phyloP scores from a whole-genome alignment of 2,888 invertebrate genomes.

The Machimus atricapillus region DNA sequence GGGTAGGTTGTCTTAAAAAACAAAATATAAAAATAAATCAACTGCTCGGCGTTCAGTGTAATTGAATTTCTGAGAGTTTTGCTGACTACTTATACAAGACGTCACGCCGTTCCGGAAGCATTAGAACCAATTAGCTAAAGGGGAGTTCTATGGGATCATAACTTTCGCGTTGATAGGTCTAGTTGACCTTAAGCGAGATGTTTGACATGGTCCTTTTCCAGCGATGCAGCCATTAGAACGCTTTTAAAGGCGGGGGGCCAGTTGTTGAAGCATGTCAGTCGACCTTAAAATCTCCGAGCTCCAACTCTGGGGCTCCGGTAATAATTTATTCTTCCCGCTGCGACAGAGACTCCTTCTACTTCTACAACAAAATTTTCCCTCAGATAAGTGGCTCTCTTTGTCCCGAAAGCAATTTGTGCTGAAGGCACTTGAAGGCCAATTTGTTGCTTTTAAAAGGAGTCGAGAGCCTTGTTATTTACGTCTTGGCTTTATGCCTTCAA shows the following conservation, averaged over 20 bases:
- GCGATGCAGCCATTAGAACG: not conserved
- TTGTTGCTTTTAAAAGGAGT: not conserved
- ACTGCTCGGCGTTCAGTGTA: not conserved
- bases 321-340: not conserved
- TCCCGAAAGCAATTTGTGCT: not conserved
- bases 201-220: not conserved
- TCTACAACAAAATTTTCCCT: not conserved
- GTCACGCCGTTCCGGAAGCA: not conserved
- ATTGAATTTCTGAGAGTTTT: not conserved
- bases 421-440: not conserved
- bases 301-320: not conserved
- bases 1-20: not conserved
- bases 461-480: not conserved
- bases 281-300: not conserved
- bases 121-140: not conserved
- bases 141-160: not conserved
- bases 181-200: not conserved
- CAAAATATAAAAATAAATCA: no score
- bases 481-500: not conserved
- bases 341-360: not conserved
- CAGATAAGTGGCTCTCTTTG: not conserved
- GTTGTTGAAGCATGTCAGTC: not conserved
- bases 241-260: not conserved
- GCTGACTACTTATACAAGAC: not conserved
- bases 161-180: not conserved